Base-by-base conservation (phyloP, 2,797 vertebrate species). In the Malurus splendens region DNA sequence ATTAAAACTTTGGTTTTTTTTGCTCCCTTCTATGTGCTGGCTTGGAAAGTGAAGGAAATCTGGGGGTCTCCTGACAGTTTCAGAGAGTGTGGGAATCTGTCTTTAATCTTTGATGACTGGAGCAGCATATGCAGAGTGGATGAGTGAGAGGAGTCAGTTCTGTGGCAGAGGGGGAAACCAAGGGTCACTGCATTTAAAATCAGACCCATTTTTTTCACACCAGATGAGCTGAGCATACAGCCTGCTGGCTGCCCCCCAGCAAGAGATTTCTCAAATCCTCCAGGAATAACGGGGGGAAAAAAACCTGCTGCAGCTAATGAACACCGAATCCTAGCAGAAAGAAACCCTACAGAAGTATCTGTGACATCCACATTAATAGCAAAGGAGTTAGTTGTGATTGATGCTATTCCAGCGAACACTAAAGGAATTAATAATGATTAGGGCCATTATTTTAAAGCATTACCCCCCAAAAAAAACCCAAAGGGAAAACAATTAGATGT, bases 351-450 rank as follows among this genome's bases (percentile, higher is more conserved):
- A 94, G 92, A 93, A 95, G 62, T 96, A 61, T 96, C 77, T 80
- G 82, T 95, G 94, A 94, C 94, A 95, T 94, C 89, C 84, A 86
- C 87, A 93, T 96, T 96, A 96, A 94, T 93, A 96, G 92, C 92
- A 94, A 94, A 94, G 82, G 94, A 94, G 94, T 96, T 96, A 94
- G 95, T 85, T 91, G 94, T 96, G 95, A 96, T 95, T 94, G 94
- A 96, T 96, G 94, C 83, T 89, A 91, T 94, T 96, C 64, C 87
- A 93, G 87, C 1, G 66, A 95, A 94, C 90, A 93, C 94, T 91
- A 95, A 95, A 96, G 93, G 94, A 96, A 96, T 95, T 96, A 96
- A 95, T 96, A 96, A 96, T 96, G 90, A 95, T 96, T 96, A 96
- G 64, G 89, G 73, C 86, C 93, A 94, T 96, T 96, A 96, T 96